A percentile compares a stretch with the other conserved stretches of the same genome.
Conservation (phyloP, 2,888 invertebrate genomes). For the Halocaridina rubra region DNA sequence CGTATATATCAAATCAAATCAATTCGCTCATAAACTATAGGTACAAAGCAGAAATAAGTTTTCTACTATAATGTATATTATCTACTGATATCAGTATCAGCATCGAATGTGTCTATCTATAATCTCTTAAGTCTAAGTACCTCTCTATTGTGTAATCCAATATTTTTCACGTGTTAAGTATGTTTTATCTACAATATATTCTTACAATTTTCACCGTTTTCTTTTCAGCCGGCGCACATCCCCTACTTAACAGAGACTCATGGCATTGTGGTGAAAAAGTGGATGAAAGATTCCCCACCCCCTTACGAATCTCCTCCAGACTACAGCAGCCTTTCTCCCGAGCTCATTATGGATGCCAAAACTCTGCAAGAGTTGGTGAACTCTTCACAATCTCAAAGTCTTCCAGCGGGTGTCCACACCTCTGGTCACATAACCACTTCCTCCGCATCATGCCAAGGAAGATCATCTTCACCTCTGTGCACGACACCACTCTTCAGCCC, state of each 20-base stretch:
- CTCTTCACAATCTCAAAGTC: not conserved
- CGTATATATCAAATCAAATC: too few relatives aligned
- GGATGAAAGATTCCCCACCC: conserved; percentile 60
- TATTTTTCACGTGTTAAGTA: too few relatives aligned
- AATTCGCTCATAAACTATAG: too few relatives aligned
- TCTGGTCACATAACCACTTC: not conserved
- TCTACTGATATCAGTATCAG: too few relatives aligned
- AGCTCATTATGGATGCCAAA: conserved; percentile 59
- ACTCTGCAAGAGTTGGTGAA: conserved; percentile 45
- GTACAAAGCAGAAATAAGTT: too few relatives aligned
- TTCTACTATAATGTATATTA: too few relatives aligned
- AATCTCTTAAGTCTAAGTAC: too few relatives aligned
- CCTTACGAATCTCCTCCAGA: conserved; percentile 63
- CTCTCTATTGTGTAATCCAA: too few relatives aligned
- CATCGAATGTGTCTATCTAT: too few relatives aligned
- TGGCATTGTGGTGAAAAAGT: conserved; percentile 53
- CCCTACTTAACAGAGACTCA: conserved; percentile 58
- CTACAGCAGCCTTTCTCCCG: conserved; percentile 57
- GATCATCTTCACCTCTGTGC: conserved; percentile 37
- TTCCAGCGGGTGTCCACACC: not conserved
- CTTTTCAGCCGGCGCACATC: conserved; percentile 35
- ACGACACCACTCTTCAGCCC: conserved; percentile 49
- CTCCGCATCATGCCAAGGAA: not conserved
- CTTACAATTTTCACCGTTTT: too few relatives aligned
- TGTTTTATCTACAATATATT: too few relatives aligned